These are phyloP conservation scores for Sphenodon punctatus DNA, from an alignment of 2,797 vertebrate species.

Conservation along the genomic window DNA sequence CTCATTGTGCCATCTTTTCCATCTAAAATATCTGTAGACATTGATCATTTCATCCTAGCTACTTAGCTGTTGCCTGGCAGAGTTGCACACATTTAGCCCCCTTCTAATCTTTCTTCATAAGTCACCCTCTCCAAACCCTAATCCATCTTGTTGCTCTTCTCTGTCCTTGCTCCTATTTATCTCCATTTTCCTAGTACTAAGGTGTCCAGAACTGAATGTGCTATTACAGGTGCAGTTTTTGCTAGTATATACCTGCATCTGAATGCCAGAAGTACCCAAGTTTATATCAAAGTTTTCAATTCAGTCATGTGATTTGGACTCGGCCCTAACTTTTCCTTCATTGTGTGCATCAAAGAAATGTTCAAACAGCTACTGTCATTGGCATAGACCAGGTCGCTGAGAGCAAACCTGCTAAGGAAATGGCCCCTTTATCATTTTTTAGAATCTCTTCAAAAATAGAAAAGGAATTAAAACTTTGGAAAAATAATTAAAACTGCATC, in stretches of 20 bases:
- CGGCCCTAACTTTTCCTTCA: background rate
- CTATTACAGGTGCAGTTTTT: background rate
- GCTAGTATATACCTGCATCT: background rate
- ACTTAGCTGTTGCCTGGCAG: background rate
- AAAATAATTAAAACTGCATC: no score
- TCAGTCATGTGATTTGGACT: background rate
- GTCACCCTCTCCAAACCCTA: background rate
- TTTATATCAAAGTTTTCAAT: no score
- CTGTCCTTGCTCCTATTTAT: background rate
- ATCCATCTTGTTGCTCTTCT: background rate
- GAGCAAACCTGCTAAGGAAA: background rate
- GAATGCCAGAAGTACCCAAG: background rate
- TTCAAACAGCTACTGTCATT: background rate
- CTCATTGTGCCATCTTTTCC: background rate
- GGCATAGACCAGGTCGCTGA: background rate
- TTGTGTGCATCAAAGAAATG: background rate
- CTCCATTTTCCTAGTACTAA: background rate
- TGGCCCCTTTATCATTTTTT: no score
- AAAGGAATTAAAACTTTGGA: background rate
- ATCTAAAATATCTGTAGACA: background rate
- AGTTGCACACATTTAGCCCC: background rate
- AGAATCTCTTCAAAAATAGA: background rate
- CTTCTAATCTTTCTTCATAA: background rate
- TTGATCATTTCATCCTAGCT: background rate
- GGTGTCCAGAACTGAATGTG: background rate